A percentile compares a stretch with the other conserved stretches of the same genome.
phyloP scores from a whole-genome alignment of 1,140 invertebrate species.

The Amyelois transitella region DNA sequence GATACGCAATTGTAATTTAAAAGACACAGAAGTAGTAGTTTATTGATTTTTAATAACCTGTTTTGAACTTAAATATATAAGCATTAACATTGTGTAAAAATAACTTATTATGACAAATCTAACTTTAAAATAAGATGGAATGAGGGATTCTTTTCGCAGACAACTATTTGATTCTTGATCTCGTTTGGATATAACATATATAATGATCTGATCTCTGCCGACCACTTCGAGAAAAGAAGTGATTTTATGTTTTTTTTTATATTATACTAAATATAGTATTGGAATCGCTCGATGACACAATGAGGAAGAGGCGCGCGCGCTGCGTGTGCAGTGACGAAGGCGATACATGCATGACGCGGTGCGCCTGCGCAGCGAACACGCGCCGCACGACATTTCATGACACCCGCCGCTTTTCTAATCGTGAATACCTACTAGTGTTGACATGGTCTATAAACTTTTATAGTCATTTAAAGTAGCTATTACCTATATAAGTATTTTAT shows the following conservation, averaged over 20 bases:
- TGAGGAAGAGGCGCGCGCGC: conserved; percentile 26
- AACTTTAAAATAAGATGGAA: no score
- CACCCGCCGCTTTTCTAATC: background rate
- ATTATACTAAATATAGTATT: no score
- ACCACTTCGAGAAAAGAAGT: no score
- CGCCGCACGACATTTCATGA: background rate
- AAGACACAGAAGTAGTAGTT: background rate
- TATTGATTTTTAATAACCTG: background rate
- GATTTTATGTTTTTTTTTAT: no score
- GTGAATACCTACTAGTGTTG: background rate
- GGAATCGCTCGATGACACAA: conserved; percentile 25
- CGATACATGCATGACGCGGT: conserved; percentile 42
- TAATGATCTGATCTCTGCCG: no score
- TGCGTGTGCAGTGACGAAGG: conserved; percentile 42
- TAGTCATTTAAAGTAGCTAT: no score
- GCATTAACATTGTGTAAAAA: no score
- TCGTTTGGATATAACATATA: no score
- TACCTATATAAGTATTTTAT: no score
- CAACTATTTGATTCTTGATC: no score
- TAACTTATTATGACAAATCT: no score
- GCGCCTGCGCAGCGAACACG: conserved; percentile 10
- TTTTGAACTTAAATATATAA: background rate
- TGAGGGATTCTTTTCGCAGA: no score
- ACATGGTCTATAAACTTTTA: background rate
- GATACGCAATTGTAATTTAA: background rate